phyloP scores from a whole-genome alignment of 2,797 vertebrate species.

The Paratrypauchen microcephalus region DNA sequence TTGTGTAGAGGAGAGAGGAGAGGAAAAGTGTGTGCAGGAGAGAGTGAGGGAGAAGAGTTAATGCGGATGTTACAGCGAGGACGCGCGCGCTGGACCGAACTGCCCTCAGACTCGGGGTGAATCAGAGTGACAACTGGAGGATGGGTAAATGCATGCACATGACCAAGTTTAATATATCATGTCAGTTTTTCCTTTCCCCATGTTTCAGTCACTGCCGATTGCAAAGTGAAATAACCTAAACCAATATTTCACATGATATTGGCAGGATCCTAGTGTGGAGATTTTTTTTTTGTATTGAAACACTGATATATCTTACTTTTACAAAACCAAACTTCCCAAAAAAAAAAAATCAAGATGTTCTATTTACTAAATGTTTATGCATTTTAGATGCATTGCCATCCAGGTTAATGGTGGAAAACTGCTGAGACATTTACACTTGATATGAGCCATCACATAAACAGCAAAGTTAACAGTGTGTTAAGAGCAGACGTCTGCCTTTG shows the following conservation, averaged over 20 bases:
- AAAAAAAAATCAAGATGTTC: not conserved
- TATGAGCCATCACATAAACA: slow-evolving; percentile 10
- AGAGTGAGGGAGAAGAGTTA: slow-evolving; percentile 16
- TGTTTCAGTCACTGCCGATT: not conserved
- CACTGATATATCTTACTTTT: too few species aligned
- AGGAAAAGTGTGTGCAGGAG: slow-evolving; percentile 3
- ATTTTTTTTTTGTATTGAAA: too few species aligned
- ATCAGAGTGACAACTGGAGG: too few species aligned
- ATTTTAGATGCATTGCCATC: not conserved
- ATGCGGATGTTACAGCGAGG: slow-evolving; percentile 19
- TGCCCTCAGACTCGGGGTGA: not conserved
- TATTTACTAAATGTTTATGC: not conserved
- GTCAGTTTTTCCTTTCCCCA: not conserved
- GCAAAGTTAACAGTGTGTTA: slow-evolving; percentile 1
- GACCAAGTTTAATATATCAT: not conserved
- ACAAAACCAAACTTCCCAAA: too few species aligned
- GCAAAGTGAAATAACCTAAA: not conserved
- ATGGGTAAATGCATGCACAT: not conserved
- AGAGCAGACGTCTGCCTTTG: not conserved
- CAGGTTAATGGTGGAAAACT: slow-evolving; percentile 9
- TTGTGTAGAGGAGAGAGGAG: slow-evolving; percentile 8
- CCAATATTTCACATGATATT: too few species aligned
- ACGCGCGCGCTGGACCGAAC: slow-evolving; percentile 28
- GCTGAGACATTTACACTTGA: slow-evolving; percentile 24
- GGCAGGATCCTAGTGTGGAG: too few species aligned